Evolutionary conservation across 2,888 invertebrate species (phyloP).

Genomic region (Monopis laevigella): DNA sequence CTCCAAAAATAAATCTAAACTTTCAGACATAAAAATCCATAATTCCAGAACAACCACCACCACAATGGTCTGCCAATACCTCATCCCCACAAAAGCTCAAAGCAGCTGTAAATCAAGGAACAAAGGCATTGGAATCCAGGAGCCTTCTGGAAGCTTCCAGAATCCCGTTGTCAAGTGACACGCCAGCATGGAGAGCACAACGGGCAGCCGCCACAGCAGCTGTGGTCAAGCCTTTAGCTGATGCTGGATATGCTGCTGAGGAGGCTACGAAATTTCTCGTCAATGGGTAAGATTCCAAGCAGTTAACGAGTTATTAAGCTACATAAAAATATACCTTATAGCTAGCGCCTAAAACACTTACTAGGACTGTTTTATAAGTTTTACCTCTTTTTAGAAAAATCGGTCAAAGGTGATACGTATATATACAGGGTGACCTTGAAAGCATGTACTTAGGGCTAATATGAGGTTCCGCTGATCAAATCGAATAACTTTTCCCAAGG

Average conservation of each 20-base stretch:
- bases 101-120: conserved; percentile 64
- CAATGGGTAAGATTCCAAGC: conserved; percentile 41
- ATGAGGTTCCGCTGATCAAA: no score
- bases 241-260: conserved; percentile 74
- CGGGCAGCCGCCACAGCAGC: conserved; percentile 72
- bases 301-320: no score
- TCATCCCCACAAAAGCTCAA: conserved; percentile 44
- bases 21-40: no score
- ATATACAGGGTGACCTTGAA: no score
- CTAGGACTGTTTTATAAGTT: no score
- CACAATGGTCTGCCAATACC: conserved; percentile 28
- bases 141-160: conserved; percentile 60
- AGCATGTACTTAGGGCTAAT: no score
- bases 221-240: conserved; percentile 69
- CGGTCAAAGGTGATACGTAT: no score
- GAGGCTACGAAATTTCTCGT: conserved; percentile 72
- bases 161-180: conserved; percentile 53
- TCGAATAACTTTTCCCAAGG: no score
- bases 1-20: no score
- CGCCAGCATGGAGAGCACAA: conserved; percentile 77
- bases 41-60: conserved; percentile 28
- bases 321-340: no score
- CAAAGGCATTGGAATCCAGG: conserved; percentile 63
- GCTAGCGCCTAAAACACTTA: no score
- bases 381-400: no score